Conservation (phyloP, 2,113 vertebrate species). For the Octodon degus region DNA sequence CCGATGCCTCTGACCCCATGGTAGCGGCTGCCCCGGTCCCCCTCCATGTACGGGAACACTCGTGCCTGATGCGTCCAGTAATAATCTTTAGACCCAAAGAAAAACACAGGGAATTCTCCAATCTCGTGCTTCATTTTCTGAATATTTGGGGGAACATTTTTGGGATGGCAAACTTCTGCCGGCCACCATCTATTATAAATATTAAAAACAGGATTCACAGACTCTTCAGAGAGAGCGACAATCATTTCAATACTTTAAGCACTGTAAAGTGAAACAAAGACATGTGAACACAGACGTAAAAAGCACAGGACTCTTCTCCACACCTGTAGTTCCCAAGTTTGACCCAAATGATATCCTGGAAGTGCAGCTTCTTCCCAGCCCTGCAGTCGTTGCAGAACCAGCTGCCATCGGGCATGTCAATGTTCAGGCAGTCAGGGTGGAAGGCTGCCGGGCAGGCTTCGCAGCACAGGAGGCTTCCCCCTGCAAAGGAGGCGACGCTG, state of each 20-base stretch:
- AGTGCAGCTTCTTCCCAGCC: constrained; percentile 95
- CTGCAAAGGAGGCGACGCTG: constrained; percentile 82
- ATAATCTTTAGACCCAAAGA: constrained; percentile 99
- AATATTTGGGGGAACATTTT: constrained; percentile 97
- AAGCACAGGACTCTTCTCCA: constrained; percentile 35
- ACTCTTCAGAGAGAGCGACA: constrained; percentile 76
- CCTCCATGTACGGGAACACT: constrained; percentile 99
- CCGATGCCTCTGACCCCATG: constrained; percentile 94
- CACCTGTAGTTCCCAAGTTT: constrained; percentile 99
- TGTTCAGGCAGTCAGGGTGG: constrained; percentile 97
- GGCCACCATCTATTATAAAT: constrained; percentile 97
- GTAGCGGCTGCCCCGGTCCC: constrained; percentile 95
- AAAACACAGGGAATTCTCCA: constrained; percentile 99
- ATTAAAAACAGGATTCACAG: constrained; percentile 82
- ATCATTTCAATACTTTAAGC: background rate
- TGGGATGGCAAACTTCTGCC: constrained; percentile 97
- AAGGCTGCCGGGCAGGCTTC: constrained; percentile 98
- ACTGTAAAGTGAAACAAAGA: constrained; percentile 66
- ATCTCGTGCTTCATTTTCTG: constrained; percentile 98
- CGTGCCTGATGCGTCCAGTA: constrained; percentile 99
- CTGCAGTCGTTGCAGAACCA: constrained; percentile 99
- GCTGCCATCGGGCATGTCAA: constrained; percentile 98
- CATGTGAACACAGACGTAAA: constrained; percentile 51
- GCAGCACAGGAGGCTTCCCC: constrained; percentile 96
- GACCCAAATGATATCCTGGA: constrained; percentile 98